phyloP scores from a whole-genome alignment of 2,888 invertebrate species.

The Nycteola revayana region DNA sequence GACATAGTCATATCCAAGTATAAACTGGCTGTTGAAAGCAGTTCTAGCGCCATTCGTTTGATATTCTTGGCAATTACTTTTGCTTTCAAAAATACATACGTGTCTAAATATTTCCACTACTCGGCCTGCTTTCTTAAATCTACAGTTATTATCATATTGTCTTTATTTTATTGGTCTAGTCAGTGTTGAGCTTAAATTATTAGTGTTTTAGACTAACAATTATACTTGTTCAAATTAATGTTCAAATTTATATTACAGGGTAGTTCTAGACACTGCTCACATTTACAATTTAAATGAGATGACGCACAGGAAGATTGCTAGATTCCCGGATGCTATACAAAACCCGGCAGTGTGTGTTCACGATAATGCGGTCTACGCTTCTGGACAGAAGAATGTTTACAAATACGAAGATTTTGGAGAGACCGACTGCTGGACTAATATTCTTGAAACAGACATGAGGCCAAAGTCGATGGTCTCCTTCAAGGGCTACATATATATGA shows the following conservation, averaged over 20 bases:
- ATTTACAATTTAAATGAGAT: slow-evolving; percentile 57
- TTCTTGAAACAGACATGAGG: slow-evolving; percentile 45
- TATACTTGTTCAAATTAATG: too few relatives aligned
- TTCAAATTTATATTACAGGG: slow-evolving; percentile 46
- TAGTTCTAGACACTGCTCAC: slow-evolving; percentile 53
- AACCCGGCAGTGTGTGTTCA: slow-evolving; percentile 60
- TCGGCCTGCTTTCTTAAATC: too few relatives aligned
- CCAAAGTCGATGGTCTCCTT: slow-evolving; percentile 52
- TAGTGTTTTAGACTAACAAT: too few relatives aligned
- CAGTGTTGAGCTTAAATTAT: too few relatives aligned
- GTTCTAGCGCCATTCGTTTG: too few relatives aligned
- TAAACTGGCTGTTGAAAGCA: too few relatives aligned
- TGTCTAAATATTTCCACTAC: too few relatives aligned
- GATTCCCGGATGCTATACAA: slow-evolving; percentile 62
- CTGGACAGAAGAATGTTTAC: slow-evolving; percentile 57
- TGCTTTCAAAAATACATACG: too few relatives aligned
- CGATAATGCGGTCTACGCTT: slow-evolving; percentile 49
- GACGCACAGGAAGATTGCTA: slow-evolving; percentile 48
- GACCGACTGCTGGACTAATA: slow-evolving; percentile 44
- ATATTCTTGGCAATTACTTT: too few relatives aligned
- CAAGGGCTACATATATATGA: slow-evolving; percentile 58
- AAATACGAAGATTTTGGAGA: slow-evolving; percentile 46
- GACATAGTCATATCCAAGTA: too few relatives aligned
- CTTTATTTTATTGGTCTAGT: too few relatives aligned
- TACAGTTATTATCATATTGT: too few relatives aligned